phyloP scores from a whole-genome alignment of 2,888 invertebrate genomes.

The Melanargia galathea region DNA sequence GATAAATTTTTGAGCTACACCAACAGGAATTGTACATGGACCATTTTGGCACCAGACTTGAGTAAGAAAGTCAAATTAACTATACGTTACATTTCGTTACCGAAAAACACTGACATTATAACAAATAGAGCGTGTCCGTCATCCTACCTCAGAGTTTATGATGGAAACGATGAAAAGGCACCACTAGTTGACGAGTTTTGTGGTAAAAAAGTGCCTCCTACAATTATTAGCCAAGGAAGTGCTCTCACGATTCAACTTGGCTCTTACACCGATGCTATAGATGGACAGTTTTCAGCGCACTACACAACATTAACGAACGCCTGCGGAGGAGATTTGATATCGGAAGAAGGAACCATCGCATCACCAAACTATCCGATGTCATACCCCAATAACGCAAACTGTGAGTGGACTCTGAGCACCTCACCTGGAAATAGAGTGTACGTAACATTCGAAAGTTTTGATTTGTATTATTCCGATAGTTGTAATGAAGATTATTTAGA shows the following conservation, averaged over 20 bases:
- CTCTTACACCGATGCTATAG: slow-evolving; percentile 53
- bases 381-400: slow-evolving; percentile 86
- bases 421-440: slow-evolving; percentile 86
- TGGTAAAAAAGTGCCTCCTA: slow-evolving; percentile 82
- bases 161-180: slow-evolving; percentile 85
- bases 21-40: slow-evolving; percentile 87
- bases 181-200: slow-evolving; percentile 87
- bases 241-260: slow-evolving; percentile 80
- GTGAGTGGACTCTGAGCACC: slow-evolving; percentile 85
- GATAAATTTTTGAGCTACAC: slow-evolving; percentile 56
- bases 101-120: slow-evolving; percentile 50
- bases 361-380: slow-evolving; percentile 93
- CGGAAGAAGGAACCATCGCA: slow-evolving; percentile 87
- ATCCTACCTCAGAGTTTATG: slow-evolving; percentile 82
- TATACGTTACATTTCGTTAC: slow-evolving; percentile 83
- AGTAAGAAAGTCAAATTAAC: slow-evolving; percentile 86
- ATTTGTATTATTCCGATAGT: slow-evolving; percentile 85
- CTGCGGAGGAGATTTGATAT: slow-evolving; percentile 90
- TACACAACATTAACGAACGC: slow-evolving; percentile 80
- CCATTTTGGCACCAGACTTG: slow-evolving; percentile 77
- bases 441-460: slow-evolving; percentile 86
- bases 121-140: slow-evolving; percentile 59
- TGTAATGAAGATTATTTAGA: slow-evolving; percentile 95
- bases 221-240: slow-evolving; percentile 86
- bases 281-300: slow-evolving; percentile 66